Base-by-base conservation (phyloP, 2,888 invertebrate genomes). In the Xestobium rufovillosum region DNA sequence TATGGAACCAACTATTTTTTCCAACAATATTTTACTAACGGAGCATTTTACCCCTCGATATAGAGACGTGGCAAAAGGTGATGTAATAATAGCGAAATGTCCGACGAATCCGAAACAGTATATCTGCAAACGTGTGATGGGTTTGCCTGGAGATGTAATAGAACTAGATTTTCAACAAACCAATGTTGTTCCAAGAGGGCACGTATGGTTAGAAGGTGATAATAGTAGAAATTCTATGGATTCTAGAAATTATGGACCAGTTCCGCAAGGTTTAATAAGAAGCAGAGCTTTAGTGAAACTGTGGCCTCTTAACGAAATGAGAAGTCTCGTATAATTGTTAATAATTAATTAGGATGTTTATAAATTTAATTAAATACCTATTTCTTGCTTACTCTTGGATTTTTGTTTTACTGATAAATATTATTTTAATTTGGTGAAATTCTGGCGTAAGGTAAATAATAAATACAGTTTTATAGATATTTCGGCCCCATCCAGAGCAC, bases 161-260 rank as follows among this genome's bases (percentile, higher is more conserved):
- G 64, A 60, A 46, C 56, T 52, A 14, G 62, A 59, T 2, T 60
- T 59, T 48, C 50, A 52, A n/a, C 50, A 49, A 6, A 55, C 67
- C 40, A 69, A 78, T 47, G 58, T 75, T 59, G 81, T 91, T 26
- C 91, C 91, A 1, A 69, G 71, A 49, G 91, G 91, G 2, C 85
- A 89, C 64, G 82, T 92, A 1, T 94, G 92, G 92, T 65, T 94
- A 40, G 87, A 90, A 68, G 92, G 95, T 11, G 94, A 95, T 59
- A 95, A 95, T 63, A 70, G 71, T 8, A 63, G 62, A 34, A 88
- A 90, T 66, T 94, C 92, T 4, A 75, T 80, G 0, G 95, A 95
- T 66, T 92, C 92, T 2, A 73, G 91, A 48, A 68, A 70, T 4
- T 94, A 87, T 65, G 95, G 94, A 1, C 82, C 92, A 3, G 82